Evolutionary conservation across 2,888 invertebrate genomes (phyloP), one percentile per base, ranked within the genome.

Genomic region (Tanaodytes sp.): DNA sequence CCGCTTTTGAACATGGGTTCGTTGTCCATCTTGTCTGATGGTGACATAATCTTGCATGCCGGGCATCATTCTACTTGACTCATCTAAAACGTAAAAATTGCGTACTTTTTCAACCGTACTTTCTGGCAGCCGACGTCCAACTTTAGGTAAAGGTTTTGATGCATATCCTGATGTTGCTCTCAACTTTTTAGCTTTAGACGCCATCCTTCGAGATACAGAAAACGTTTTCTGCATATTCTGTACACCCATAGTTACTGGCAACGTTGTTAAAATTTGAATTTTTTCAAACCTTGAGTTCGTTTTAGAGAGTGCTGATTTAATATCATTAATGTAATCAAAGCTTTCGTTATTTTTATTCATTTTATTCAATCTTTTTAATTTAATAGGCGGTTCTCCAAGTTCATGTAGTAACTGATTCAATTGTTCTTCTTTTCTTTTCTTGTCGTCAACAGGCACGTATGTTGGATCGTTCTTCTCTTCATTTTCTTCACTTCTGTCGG

Each of bases 41-140:
- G 16, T 5, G 2, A 39, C 15, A 39, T 39, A 39, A 39, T 39
- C 15, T 15, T 39, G 12, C 39, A 39, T 39, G 3, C 39, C 39
- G 2, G 39, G 39, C 39, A 15, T 39, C 39, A 33, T 39, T 39
- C 39, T 39, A 39, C 39, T 39, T n/a, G 36, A 36, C 12, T 36
- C 36, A 36, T 36, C 36, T 36, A n/a, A 36, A 9, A 36, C 3
- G 36, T 36, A 36, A 36, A 36, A 36, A n/a, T n/a, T 36, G 6
- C 3, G 36, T 8, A 36, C 12, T 9, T n/a, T 36, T 36, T 36
- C 36, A 12, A 8, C 12, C 3, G 36, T 36, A 4, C 3, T 36
- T 36, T 36, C n/a, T n/a, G 36, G 36, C n/a, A 36, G 12, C 6
- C 36, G 36, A 36, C 36, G 36, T n/a, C 36, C 36, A 36, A 36